phyloP scores from a whole-genome alignment of 2,113 vertebrate species.

The Choloepus hoffmanni region DNA sequence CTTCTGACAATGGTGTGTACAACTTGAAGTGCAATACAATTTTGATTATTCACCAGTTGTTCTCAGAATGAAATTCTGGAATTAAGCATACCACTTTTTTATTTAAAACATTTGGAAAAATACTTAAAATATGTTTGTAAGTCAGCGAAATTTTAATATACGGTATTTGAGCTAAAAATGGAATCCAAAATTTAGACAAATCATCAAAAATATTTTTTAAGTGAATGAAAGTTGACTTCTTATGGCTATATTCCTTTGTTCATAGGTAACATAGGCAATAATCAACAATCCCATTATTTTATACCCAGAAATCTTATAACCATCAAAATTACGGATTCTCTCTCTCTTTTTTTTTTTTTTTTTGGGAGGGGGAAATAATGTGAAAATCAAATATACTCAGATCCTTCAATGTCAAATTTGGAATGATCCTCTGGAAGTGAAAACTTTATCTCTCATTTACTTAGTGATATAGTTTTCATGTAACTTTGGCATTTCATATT shows the following conservation, averaged over 20 bases:
- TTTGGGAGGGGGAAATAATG: not conserved
- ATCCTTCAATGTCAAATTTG: not conserved
- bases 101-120: not conserved
- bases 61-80: not conserved
- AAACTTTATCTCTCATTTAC: not conserved
- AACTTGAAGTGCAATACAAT: not conserved
- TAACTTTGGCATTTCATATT: not conserved
- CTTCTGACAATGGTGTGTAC: not conserved
- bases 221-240: not conserved
- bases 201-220: slow-evolving; percentile 5
- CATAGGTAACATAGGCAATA: not conserved
- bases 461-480: not conserved
- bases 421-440: not conserved
- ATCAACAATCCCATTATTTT: not conserved
- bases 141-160: not conserved
- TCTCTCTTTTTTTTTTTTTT: not conserved
- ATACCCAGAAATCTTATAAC: slow-evolving; percentile 13
- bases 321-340: not conserved
- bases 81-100: not conserved
- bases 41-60: not conserved
- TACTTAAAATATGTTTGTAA: not conserved
- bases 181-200: not conserved
- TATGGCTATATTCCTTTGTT: not conserved
- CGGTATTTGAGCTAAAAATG: not conserved
- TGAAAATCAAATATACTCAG: slow-evolving; percentile 2